phyloP scores from a whole-genome alignment of 2,113 vertebrate genomes.

The Benitochromis conjunctus region DNA sequence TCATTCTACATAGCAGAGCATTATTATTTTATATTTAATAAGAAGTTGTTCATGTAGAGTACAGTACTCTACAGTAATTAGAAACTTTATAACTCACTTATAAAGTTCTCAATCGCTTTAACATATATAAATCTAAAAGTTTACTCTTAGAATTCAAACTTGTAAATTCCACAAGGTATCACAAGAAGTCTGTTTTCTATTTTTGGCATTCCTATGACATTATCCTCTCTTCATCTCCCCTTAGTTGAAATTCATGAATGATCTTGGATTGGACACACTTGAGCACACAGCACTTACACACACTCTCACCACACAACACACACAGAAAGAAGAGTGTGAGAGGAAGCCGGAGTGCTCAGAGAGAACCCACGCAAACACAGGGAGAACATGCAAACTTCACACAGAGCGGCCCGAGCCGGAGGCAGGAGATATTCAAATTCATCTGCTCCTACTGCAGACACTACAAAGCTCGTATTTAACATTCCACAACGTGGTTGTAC shows the following conservation, averaged over 20 bases:
- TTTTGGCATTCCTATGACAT: neutral
- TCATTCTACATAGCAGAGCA: accelerated
- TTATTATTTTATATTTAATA: neutral
- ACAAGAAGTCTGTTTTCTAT: neutral
- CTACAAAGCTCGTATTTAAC: neutral
- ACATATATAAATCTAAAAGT: neutral
- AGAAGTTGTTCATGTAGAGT: neutral
- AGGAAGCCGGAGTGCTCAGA: too few species aligned
- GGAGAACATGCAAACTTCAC: too few species aligned
- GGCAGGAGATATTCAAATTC: too few species aligned
- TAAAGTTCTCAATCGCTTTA: neutral
- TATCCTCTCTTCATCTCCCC: accelerated
- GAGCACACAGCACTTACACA: neutral
- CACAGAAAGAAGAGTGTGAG: too few species aligned
- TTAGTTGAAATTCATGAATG: neutral
- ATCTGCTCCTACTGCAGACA: neutral
- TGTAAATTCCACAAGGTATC: accelerated
- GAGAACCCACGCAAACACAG: too few species aligned
- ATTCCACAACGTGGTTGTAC: neutral
- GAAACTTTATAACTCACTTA: neutral
- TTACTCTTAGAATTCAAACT: accelerated
- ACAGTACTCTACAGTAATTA: neutral
- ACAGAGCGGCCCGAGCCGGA: too few species aligned
- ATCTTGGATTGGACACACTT: neutral
- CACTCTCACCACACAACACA: too few species aligned